phyloP scores from a whole-genome alignment of 2,113 vertebrate genomes.

The Hemibagrus wyckioides region DNA sequence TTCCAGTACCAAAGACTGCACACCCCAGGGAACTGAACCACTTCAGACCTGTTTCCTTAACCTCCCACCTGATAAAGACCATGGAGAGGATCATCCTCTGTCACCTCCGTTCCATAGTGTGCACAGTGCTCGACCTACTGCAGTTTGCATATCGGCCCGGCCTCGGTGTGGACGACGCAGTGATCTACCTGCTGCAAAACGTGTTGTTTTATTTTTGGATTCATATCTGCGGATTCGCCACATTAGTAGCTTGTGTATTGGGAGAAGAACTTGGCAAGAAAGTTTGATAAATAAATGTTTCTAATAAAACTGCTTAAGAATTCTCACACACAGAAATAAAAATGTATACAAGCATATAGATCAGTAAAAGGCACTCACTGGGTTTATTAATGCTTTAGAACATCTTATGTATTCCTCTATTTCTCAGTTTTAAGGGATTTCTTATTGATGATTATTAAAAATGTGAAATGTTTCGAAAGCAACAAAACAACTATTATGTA shows the following conservation, averaged over 20 bases:
- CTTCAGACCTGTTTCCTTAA: no score
- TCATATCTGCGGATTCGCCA: slow-evolving; percentile 12
- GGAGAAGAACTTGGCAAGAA: background rate
- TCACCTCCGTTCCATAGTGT: no score
- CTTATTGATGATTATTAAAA: background rate
- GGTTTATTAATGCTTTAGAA: background rate
- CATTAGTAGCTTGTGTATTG: background rate
- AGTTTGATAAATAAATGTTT: background rate
- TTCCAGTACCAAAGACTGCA: no score
- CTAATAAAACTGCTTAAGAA: background rate
- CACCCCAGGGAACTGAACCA: no score
- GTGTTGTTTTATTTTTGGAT: background rate
- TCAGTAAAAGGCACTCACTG: background rate
- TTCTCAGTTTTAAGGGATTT: background rate
- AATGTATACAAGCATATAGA: background rate
- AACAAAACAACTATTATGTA: background rate
- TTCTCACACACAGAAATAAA: no score
- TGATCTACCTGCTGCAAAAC: no score
- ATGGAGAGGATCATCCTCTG: no score
- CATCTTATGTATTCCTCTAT: background rate
- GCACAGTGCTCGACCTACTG: no score
- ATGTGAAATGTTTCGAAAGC: background rate
- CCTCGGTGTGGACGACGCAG: no score
- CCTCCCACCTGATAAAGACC: no score
- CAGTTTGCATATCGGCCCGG: no score